Conservation (phyloP, 2,888 invertebrate species). For the Synanthedon tipuliformis region DNA sequence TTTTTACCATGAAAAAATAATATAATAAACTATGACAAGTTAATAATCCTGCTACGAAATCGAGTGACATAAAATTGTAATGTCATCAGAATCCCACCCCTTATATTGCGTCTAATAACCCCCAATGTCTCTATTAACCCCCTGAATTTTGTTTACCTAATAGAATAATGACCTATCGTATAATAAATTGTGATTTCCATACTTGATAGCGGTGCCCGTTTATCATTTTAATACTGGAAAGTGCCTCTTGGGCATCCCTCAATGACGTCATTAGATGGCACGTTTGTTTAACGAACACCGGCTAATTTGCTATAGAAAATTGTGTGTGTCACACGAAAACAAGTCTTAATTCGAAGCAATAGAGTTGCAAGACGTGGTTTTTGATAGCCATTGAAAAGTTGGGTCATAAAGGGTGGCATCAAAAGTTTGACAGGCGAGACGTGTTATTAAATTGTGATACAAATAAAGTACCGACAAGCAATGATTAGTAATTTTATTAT, state of each 20-base stretch:
- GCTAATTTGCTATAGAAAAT: background rate
- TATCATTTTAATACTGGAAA: slow-evolving; percentile 66
- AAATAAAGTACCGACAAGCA: slow-evolving; percentile 42
- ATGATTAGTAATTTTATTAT: slow-evolving; percentile 46
- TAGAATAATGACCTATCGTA: slow-evolving; percentile 67
- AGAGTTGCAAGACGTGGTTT: slow-evolving; percentile 6
- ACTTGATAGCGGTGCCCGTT: slow-evolving; percentile 54
- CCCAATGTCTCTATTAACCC: slow-evolving; percentile 61
- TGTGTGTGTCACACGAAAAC: slow-evolving; percentile 7
- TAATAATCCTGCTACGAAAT: slow-evolving; percentile 13
- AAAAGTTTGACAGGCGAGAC: slow-evolving; percentile 43
- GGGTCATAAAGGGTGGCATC: slow-evolving; percentile 12
- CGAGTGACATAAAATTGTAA: slow-evolving; percentile 16
- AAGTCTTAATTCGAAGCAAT: slow-evolving; percentile 2
- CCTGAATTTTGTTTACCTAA: slow-evolving; percentile 62
- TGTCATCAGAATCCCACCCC: slow-evolving; percentile 19
- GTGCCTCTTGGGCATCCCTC: slow-evolving; percentile 52
- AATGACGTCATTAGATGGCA: slow-evolving; percentile 50
- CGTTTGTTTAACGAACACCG: slow-evolving; percentile 15
- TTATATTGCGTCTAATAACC: slow-evolving; percentile 40
- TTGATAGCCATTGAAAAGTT: slow-evolving; percentile 10
- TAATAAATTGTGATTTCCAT: slow-evolving; percentile 70
- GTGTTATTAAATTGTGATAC: slow-evolving; percentile 60
- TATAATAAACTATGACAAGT: slow-evolving; percentile 6
- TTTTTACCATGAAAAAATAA: background rate